Base-by-base conservation (phyloP, 2,888 invertebrate species). In the Ophion obscuratus region DNA sequence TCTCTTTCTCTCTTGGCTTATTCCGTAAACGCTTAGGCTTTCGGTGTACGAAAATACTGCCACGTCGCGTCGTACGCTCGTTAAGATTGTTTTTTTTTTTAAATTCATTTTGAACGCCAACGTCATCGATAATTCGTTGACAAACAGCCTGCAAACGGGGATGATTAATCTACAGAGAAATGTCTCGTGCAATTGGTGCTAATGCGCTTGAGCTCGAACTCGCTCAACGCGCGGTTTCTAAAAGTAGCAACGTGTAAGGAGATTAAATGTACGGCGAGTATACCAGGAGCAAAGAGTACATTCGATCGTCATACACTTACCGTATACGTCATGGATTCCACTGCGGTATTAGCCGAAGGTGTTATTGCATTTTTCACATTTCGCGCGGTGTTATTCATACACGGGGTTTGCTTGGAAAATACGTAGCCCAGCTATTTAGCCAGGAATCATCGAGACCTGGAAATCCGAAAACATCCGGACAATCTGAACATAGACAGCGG, bases 181-280 rank as follows among this genome's bases (percentile, higher is more conserved):
- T 76, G 71, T 67, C 27, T 17, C 64, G 44, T 36, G 47, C 59
- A 20, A 57, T 68, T 40, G 70, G 36, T 44, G 64, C 31, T 82
- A 64, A 75, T 77, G 81, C 67, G 71, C 80, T 24, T 57, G 68
- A 40, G 66, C 61, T 80, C 70, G 66, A 75, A 68, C 57, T 62
- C 66, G 64, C 75, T 71, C 70, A 44, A 57, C 44, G 59, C 14
- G 61, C 67, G 67, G 66, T 81, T 62, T 73, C 83, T 85, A 83
- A 85, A 85, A 85, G 82, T 83, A 80, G 76, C 82, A 20, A 11
- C 76, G 66, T 40, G 57, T 83, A 73, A 83, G 68, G 77, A 62
- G 82, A 85, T 85, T 73, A 85, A 80, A 47, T 53, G 64, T 80
- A 36, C n/a, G 76, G 24, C 76, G 79, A 80, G 62, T 78, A 80